These are phyloP conservation scores for Heterocephalus glaber DNA, from an alignment of 2,113 vertebrate species.

Conservation along the genomic window DNA sequence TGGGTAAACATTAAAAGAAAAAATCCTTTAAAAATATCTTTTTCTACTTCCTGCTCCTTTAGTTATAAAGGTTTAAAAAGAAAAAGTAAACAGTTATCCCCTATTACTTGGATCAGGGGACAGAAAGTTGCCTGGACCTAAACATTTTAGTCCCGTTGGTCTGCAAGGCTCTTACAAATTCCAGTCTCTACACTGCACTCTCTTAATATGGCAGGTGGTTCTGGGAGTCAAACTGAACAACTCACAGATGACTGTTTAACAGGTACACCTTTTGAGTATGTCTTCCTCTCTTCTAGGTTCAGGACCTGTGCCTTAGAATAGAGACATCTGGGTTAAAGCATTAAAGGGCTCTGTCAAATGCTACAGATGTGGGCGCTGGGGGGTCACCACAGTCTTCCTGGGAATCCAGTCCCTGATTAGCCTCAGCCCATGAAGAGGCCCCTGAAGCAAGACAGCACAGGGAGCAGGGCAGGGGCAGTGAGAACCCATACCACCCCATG, in stretches of 20 bases:
- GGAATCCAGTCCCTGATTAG: neutral
- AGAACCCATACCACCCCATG: neutral
- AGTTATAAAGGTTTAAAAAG: neutral
- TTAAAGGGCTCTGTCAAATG: neutral
- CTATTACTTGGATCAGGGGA: neutral
- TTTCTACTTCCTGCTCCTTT: neutral
- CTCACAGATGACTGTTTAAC: neutral
- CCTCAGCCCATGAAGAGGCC: neutral
- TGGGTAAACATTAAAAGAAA: neutral
- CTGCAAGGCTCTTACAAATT: neutral
- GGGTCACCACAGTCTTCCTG: neutral
- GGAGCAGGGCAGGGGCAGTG: neutral
- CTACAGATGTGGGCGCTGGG: accelerated
- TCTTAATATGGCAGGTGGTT: slow-evolving; percentile 36
- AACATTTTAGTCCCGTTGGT: neutral
- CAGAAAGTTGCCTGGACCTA: neutral
- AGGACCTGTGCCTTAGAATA: neutral
- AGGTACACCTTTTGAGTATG: neutral
- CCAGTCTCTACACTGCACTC: neutral
- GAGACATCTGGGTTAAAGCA: neutral
- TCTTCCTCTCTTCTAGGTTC: neutral
- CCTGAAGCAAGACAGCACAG: neutral
- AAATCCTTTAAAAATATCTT: neutral
- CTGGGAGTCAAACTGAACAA: slow-evolving; percentile 21
- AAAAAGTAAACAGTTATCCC: neutral